phyloP scores from a whole-genome alignment of 2,888 invertebrate genomes.

The Drosophila mercatorum region DNA sequence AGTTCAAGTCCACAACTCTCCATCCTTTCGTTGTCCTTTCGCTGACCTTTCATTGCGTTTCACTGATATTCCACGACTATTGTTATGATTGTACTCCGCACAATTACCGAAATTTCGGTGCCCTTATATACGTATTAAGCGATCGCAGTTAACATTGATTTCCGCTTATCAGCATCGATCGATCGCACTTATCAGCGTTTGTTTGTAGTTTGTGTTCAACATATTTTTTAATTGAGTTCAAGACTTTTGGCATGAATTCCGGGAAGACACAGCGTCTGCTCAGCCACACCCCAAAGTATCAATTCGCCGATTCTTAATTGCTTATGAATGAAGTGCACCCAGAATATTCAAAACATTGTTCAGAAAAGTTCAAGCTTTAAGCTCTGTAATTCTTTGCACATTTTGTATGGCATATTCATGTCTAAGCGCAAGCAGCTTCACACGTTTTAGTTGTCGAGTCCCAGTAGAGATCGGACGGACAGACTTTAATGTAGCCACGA shows the following conservation, averaged over 20 bases:
- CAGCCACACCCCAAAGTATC: slow-evolving; percentile 50
- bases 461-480: slow-evolving; percentile 64
- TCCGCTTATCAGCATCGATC: slow-evolving; percentile 52
- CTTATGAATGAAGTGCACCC: slow-evolving; percentile 40
- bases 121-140: slow-evolving; percentile 57
- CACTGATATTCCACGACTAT: slow-evolving; percentile 58
- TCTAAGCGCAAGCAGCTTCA: slow-evolving; percentile 47
- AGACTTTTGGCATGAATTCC: slow-evolving; percentile 52
- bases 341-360: neutral
- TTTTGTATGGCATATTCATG: neutral
- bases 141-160: slow-evolving; percentile 27
- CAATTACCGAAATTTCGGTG: slow-evolving; percentile 46
- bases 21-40: neutral
- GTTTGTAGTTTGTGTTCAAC: slow-evolving; percentile 49
- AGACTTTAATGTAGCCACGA: slow-evolving; percentile 48
- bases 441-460: slow-evolving; percentile 50
- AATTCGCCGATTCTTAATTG: slow-evolving; percentile 27
- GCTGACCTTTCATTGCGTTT: slow-evolving; percentile 69
- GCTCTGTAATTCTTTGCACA: slow-evolving; percentile 6
- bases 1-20: neutral
- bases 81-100: slow-evolving; percentile 65
- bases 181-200: slow-evolving; percentile 44
- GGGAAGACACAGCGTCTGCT: slow-evolving; percentile 41
- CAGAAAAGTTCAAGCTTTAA: neutral
- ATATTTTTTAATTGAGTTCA: slow-evolving; percentile 70